Evolutionary conservation across 1,140 invertebrate genomes (phyloP), one percentile per base, ranked within the genome.

Genomic region (roundworm (Caenorhabditis elegans)): DNA sequence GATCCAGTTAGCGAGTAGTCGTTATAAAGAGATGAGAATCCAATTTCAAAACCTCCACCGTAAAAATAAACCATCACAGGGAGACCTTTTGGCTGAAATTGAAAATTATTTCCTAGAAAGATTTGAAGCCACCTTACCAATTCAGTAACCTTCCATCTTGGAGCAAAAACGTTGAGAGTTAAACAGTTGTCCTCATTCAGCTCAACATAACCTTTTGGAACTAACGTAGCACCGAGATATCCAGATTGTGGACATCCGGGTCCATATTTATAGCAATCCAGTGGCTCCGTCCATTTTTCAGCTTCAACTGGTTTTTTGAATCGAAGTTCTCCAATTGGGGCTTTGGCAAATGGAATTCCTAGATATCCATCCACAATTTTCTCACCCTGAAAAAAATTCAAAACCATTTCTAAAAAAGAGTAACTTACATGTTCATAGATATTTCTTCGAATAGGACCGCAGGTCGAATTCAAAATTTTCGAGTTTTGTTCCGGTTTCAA

Each of bases 1-100:
- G 93, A 92, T 85, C 93, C 95, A 95, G 0, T 93, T 8, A 93
- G 0, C 92, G 92, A 85, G 93, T 93, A 85, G 34, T 46, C 39
- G n/a, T 24, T 13, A 92, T 92, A 22, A 92, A 92, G 1, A 92
- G 92, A 4, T 93, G 80, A 92, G 90, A 90, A 19, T 80, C 86
- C 5, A 83, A 34, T 31, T 76, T 48, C 28, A 91, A 96, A 98
- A 2, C 95, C 95, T 34, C 96, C 96, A 46, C 96, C 96, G 90
- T 95, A 97, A 83, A 98, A 94, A 95, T 95, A 98, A 43, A 97
- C 93, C 93, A 98, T 93, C n/a, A 98, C 95, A 19, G 95, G 94
- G 46, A 86, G 36, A 11, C 78, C 78, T 36, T 79, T 79, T 76
- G 86, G 86, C 47, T 49, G 47, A 49, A 49, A 19, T n/a, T 3